Percentiles rank a stretch among this genome's conserved stretches.
Evolutionary conservation across 1,140 invertebrate genomes (phyloP).

Genomic region (Nixonia krombeini): DNA sequence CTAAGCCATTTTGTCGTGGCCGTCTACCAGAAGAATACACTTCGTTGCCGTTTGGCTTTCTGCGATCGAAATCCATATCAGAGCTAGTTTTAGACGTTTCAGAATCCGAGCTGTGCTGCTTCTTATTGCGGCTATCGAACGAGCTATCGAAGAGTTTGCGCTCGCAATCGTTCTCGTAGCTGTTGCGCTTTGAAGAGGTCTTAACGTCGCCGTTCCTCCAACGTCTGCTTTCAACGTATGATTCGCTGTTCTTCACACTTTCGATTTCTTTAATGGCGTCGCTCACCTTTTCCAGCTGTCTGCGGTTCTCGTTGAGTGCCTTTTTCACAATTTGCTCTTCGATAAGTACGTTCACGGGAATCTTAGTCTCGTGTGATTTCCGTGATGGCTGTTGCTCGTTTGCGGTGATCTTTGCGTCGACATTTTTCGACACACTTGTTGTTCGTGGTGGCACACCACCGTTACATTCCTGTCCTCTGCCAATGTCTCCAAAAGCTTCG

Average conservation of each 20-base stretch:
- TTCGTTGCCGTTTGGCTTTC: slow-evolving; percentile 56
- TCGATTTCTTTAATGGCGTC: slow-evolving; percentile 69
- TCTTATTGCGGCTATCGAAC: slow-evolving; percentile 42
- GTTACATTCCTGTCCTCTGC: slow-evolving; percentile 52
- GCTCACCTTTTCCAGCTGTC: slow-evolving; percentile 68
- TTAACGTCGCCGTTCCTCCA: slow-evolving; percentile 56
- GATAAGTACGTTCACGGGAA: slow-evolving; percentile 65
- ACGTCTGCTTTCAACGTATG: slow-evolving; percentile 48
- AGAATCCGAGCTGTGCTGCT: slow-evolving; percentile 58
- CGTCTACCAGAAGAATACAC: slow-evolving; percentile 60
- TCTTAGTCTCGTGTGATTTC: slow-evolving; percentile 52
- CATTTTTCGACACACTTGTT: slow-evolving; percentile 54
- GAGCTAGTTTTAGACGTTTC: slow-evolving; percentile 58
- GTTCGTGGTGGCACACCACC: slow-evolving; percentile 33
- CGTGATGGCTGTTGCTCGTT: slow-evolving; percentile 30
- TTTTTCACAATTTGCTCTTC: slow-evolving; percentile 70
- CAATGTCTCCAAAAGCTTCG: slow-evolving; percentile 34
- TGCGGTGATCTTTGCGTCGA: slow-evolving; percentile 48
- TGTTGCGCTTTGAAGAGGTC: slow-evolving; percentile 51
- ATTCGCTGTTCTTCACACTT: slow-evolving; percentile 62
- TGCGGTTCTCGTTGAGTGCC: slow-evolving; percentile 65
- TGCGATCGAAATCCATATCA: slow-evolving; percentile 53
- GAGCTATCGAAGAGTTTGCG: slow-evolving; percentile 33
- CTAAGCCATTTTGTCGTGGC: slow-evolving; percentile 55
- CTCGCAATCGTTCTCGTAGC: slow-evolving; percentile 57